Evolutionary conservation across 2,797 vertebrate species (phyloP), one percentile per base, ranked within the genome.

Genomic region (Sebastiscus tertius): DNA sequence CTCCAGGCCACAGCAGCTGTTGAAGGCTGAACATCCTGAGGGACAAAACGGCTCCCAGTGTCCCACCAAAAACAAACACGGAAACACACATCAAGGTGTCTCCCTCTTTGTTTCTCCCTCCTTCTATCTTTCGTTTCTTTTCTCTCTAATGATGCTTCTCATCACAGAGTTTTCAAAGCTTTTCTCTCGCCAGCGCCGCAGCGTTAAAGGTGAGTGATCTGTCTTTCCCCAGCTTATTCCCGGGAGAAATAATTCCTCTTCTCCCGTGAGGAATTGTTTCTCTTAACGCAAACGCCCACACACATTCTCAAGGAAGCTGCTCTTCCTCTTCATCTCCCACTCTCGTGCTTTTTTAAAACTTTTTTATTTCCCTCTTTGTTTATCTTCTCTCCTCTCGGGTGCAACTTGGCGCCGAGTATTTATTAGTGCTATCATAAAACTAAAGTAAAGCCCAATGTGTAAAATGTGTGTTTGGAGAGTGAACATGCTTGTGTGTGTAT

Each of bases 1-100:
- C 79, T 74, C 26, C 29, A 20, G 55, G 26, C 82, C 31, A 22
- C 82, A 83, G 62, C 91, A 90, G 90, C 88, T 91, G 91, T 87
- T 55, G 72, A 72, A 88, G 36, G 84, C 61, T 18, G 55, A 65
- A 29, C 52, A 29, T 70, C 70, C 82, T 9, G 29, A 65, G 76
- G 88, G 82, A 61, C 63, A 11, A 29, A 80, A 36, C 24, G 7
- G 62, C 61, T 49, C 63, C 56, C 39, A 62, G 31, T 22, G 75
- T 78, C 60, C 56, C 36, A 34, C 9, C 58, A 31, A 70, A 83
- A 66, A 16, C 65, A 81, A 73, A 76, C 74, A 42, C 3, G 16
- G 20, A 77, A 36, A 61, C 58, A 26, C 6, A 39, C n/a, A 55
- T 70, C 13, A 61, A 82, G 36, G 69, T 58, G 62, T 16, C 18